phyloP scores from a whole-genome alignment of 1,140 invertebrate genomes.

The Drosophila paulistorum region DNA sequence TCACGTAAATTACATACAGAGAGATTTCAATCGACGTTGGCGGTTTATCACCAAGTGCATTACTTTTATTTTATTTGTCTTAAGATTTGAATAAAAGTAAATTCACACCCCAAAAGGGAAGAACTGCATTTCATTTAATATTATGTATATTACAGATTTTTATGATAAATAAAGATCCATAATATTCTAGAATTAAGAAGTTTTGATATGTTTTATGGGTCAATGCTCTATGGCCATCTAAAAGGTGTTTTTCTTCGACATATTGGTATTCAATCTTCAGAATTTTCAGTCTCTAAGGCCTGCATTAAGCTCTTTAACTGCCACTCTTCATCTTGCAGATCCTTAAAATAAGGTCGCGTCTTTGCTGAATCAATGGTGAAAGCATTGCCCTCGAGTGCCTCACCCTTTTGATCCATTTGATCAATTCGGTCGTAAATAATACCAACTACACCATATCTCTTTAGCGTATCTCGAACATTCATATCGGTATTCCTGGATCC shows the following conservation, averaged over 20 bases:
- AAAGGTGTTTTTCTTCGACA: too few species aligned
- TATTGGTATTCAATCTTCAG: too few species aligned
- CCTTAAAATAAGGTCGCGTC: slow-evolving; percentile 21
- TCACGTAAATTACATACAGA: slow-evolving; percentile 56
- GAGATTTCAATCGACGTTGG: slow-evolving; percentile 37
- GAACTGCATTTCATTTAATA: background rate
- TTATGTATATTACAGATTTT: background rate
- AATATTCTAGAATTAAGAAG: too few species aligned
- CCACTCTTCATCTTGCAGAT: slow-evolving; percentile 34
- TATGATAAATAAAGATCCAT: background rate
- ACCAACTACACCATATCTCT: slow-evolving; percentile 37
- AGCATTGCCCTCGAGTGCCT: slow-evolving; percentile 27
- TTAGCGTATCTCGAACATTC: slow-evolving; percentile 10
- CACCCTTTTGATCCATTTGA: slow-evolving; percentile 45
- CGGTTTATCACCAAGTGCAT: slow-evolving; percentile 44
- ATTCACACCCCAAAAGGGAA: background rate
- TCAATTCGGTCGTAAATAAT: slow-evolving; percentile 61
- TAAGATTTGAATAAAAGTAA: background rate
- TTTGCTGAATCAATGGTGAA: slow-evolving; percentile 50
- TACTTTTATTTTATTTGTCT: slow-evolving; percentile 26
- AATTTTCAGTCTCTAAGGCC: background rate
- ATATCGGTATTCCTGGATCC: slow-evolving; percentile 4
- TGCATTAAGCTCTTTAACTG: slow-evolving; percentile 29
- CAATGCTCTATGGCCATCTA: too few species aligned
- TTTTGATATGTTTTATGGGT: too few species aligned